These are phyloP conservation scores for Anas platyrhynchos DNA, from an alignment of 2,113 vertebrate genomes.

Conservation along the genomic window DNA sequence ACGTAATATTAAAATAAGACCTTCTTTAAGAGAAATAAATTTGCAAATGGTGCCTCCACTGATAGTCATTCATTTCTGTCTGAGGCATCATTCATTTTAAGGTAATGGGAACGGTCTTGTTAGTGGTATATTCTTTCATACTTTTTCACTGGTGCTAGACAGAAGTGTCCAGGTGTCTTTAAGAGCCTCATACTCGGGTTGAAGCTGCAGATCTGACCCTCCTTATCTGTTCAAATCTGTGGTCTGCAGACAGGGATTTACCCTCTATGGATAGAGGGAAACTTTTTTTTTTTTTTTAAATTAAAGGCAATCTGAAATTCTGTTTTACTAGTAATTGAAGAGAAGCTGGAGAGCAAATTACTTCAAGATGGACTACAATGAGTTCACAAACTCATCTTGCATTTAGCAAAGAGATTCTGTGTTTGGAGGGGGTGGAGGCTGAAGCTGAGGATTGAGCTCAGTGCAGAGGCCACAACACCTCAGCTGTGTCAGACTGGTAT, in stretches of 20 bases:
- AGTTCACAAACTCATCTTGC: background rate
- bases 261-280: background rate
- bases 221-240: background rate
- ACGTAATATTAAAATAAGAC: background rate
- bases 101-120: background rate
- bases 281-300: background rate
- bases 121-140: background rate
- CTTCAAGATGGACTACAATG: background rate
- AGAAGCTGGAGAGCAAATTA: background rate
- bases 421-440: background rate
- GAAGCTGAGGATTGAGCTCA: conserved; percentile 35
- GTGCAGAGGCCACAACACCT: conserved; percentile 41
- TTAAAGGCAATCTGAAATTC: background rate
- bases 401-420: background rate
- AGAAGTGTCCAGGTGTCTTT: background rate
- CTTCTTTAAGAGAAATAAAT: background rate
- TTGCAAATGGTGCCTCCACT: background rate
- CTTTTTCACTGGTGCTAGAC: background rate
- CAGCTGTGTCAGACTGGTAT: conserved; percentile 19
- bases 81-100: background rate
- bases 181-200: background rate
- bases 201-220: background rate
- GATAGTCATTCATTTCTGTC: background rate
- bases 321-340: background rate
- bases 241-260: background rate